These are phyloP conservation scores for Struthidea cinerea DNA, from an alignment of 2,113 vertebrate species.

Conservation along the genomic window DNA sequence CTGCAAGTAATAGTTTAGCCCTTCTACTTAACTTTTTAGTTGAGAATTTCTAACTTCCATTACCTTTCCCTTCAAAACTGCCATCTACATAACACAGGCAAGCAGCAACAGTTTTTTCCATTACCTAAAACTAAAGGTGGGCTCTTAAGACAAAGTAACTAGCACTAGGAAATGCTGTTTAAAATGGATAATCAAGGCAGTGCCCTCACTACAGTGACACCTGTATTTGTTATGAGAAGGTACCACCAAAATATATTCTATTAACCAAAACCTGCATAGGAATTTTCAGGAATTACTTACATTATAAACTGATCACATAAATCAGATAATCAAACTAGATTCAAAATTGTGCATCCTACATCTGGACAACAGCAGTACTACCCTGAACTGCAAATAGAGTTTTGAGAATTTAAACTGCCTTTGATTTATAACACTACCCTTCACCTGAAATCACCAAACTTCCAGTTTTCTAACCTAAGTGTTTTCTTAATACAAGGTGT, in stretches of 20 bases:
- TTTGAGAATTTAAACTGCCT: background rate
- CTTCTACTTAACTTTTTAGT: background rate
- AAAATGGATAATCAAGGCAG: background rate
- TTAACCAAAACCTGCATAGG: background rate
- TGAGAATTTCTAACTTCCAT: background rate
- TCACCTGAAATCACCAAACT: background rate
- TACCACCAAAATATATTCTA: background rate
- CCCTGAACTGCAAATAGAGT: background rate
- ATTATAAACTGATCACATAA: background rate
- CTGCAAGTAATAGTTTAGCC: background rate
- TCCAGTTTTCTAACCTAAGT: background rate
- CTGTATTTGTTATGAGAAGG: background rate
- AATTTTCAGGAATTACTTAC: background rate
- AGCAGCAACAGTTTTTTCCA: background rate
- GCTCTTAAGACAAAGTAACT: background rate
- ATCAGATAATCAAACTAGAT: background rate
- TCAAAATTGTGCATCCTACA: background rate
- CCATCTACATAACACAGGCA: background rate
- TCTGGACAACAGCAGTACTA: background rate
- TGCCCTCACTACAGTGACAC: background rate
- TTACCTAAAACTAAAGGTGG: background rate
- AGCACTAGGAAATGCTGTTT: background rate
- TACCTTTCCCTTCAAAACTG: background rate
- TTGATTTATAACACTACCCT: background rate
- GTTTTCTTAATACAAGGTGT: constrained; percentile 12